These are phyloP conservation scores for Drosophila ambigua DNA, from an alignment of 1,140 invertebrate genomes.

Conservation along the genomic window DNA sequence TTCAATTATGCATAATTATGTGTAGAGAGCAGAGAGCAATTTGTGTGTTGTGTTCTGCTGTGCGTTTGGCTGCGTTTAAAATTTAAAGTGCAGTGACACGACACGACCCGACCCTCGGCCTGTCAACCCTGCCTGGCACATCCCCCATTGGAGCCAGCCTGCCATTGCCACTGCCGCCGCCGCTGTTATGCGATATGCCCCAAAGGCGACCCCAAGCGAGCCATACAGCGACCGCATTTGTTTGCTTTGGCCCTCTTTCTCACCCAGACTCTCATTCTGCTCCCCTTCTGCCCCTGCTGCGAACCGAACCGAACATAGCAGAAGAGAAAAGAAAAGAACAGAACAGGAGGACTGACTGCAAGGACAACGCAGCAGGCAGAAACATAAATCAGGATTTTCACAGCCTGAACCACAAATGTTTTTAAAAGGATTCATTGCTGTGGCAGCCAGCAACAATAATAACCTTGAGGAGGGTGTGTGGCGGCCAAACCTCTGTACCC, in stretches of 20 bases:
- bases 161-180: constrained; percentile 1
- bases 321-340: not conserved
- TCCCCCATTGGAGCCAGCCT: not conserved
- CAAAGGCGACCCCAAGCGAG: constrained; percentile 44
- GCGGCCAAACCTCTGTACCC: constrained; percentile 34
- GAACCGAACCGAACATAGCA: constrained; percentile 41
- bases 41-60: constrained; percentile 29
- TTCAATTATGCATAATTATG: constrained; percentile 82
- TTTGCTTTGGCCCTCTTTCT: constrained; percentile 37
- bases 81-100: constrained; percentile 68
- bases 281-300: constrained; percentile 44
- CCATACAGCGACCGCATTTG: constrained; percentile 57
- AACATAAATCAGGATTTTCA: constrained; percentile 81
- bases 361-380: constrained; percentile 71
- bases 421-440: constrained; percentile 75
- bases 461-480: constrained; percentile 55
- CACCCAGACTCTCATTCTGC: not conserved
- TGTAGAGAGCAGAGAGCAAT: constrained; percentile 59
- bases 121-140: constrained; percentile 12
- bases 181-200: constrained; percentile 67
- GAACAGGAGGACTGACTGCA: constrained; percentile 58
- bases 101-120: constrained; percentile 14
- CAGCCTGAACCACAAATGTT: constrained; percentile 77
- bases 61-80: constrained; percentile 50
- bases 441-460: constrained; percentile 57